Base-by-base conservation (phyloP, 2,888 invertebrate species). In the Lochmaea crataegi region DNA sequence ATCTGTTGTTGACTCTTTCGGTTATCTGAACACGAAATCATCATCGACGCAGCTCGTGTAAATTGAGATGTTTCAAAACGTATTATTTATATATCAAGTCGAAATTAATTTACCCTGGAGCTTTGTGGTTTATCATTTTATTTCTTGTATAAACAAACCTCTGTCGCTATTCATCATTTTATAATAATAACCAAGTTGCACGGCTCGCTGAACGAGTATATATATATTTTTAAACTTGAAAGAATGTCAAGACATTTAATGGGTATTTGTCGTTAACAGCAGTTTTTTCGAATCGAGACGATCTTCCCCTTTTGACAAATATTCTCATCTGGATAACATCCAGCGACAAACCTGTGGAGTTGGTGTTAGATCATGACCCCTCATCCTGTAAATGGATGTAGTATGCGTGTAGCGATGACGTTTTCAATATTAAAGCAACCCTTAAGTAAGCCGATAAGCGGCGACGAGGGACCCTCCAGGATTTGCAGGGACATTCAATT, bases 401-500 rank as follows among this genome's bases (percentile, higher is more conserved):
- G 79, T 82, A 79, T 76, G 79, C 77, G 80, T 81, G 81, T 81
- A 80, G 78, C 71, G 83, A 82, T 83, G 83, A 84, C 83, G 81
- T 78, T 82, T 82, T 82, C 84, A 84, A 84, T 84, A 84, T 83
- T 82, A 80, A 66, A 74, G 74, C 79, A 74, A 77, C 81, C 82
- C 80, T 80, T 80, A 83, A 83, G 80, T 80, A 75, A 82, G 83
- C 82, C 82, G 82, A 84, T 84, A 82, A 83, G 83, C 80, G 79
- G 73, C 77, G 72, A 61, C 71, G 77, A 72, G 78, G 78, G 81
- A 81, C 81, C 79, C 81, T 77, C 79, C 77, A 76, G 79, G 82
- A 82, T 81, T 80, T 79, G 79, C 78, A 80, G 81, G 80, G 79
- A 82, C 82, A 81, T 83, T 83, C 83, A 84, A 84, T 84, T 84